Evolutionary conservation across 1,140 invertebrate species (phyloP).

Genomic region (Aleiodes sp.): DNA sequence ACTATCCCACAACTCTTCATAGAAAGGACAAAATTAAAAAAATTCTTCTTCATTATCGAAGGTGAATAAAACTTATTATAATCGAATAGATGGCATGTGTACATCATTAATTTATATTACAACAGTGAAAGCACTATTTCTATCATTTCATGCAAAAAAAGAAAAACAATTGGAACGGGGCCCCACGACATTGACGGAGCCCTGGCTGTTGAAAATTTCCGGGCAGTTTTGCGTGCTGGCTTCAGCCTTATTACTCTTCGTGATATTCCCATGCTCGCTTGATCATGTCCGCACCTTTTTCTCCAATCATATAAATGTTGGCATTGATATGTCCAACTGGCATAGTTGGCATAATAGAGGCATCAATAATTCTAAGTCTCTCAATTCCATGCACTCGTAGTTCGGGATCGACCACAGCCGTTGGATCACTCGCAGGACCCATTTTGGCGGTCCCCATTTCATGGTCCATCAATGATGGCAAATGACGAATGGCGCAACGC

Average conservation of each 20-base stretch:
- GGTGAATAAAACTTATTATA: no score
- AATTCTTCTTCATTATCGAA: no score
- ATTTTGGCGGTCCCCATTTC: constrained; percentile 85
- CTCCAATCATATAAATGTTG: constrained; percentile 86
- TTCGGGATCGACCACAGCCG: constrained; percentile 84
- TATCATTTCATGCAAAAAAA: no score
- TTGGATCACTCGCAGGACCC: constrained; percentile 78
- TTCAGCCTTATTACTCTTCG: no score
- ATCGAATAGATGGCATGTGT: no score
- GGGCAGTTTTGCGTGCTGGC: constrained; percentile 45
- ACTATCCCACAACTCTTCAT: no score
- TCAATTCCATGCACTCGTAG: constrained; percentile 81
- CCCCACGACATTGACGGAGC: no score
- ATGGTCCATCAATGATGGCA: constrained; percentile 88
- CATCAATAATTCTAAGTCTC: constrained; percentile 85
- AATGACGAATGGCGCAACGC: constrained; percentile 84
- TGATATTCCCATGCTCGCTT: constrained; percentile 74
- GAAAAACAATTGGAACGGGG: no score
- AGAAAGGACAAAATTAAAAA: no score
- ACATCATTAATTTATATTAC: no score
- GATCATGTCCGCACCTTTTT: constrained; percentile 85
- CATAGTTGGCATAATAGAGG: constrained; percentile 89
- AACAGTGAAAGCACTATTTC: no score
- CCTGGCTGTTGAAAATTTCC: no score
- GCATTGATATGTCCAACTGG: constrained; percentile 84